A percentile compares a stretch with the other conserved stretches of the same genome.
Evolutionary conservation across 2,888 invertebrate genomes (phyloP).

Genomic region (Ophion ellenae): DNA sequence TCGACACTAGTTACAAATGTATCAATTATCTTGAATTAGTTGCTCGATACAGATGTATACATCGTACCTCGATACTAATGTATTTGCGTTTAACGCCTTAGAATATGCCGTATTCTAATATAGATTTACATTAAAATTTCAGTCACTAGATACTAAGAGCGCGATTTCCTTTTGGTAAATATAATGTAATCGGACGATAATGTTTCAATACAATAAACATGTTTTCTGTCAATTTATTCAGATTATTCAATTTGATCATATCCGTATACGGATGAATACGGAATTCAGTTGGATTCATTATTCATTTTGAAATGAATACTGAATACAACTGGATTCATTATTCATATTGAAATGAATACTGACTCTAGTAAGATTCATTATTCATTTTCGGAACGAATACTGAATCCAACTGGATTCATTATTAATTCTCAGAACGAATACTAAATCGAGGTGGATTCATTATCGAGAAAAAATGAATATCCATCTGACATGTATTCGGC

Average conservation of each 20-base stretch:
- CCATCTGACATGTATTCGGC: constrained; percentile 1
- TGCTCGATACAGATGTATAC: too few species aligned
- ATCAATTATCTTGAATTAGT: too few species aligned
- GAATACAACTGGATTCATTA: constrained; percentile 8
- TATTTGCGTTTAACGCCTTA: too few species aligned
- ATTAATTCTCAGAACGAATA: not conserved
- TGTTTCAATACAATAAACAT: constrained; percentile 3
- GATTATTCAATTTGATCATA: constrained; percentile 9
- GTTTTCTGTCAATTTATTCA: constrained; percentile 5
- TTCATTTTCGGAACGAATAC: not conserved
- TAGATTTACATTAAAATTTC: constrained; percentile 3
- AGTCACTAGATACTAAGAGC: constrained; percentile 10
- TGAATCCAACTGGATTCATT: not conserved
- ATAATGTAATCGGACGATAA: constrained; percentile 10
- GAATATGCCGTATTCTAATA: too few species aligned
- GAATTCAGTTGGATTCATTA: constrained; percentile 5
- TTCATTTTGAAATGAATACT: constrained; percentile 15
- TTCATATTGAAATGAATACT: constrained; percentile 16
- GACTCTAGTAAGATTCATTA: not conserved
- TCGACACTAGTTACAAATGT: too few species aligned
- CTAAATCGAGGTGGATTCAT: not conserved
- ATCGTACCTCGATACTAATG: too few species aligned
- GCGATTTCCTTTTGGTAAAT: constrained; percentile 2
- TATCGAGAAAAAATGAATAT: not conserved
- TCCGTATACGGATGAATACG: not conserved